Evolutionary conservation across 1,140 invertebrate genomes (phyloP), one percentile per base, ranked within the genome.

Genomic region (Choristoneura fumiferana): DNA sequence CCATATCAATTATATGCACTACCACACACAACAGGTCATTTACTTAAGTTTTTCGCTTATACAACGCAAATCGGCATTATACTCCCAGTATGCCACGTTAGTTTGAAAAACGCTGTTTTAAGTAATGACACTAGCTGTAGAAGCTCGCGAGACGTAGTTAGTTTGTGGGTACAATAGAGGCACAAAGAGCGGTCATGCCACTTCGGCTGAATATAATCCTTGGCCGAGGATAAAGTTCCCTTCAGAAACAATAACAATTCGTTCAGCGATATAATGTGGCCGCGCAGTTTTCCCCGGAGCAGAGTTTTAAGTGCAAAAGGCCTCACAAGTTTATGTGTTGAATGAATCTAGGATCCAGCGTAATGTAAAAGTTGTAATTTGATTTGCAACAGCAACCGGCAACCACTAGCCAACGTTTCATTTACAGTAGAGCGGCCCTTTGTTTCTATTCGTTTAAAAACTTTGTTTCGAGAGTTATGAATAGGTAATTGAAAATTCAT

Each of bases 331-430:
- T 76, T 76, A 71, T 73, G 68, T 69, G 69, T 67, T 65, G 71
- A 74, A 69, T 71, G 69, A 71, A 71, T 71, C 63, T 71, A 68
- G 63, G 45, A 71, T 60, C 58, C 54, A 35, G 38, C 57, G 65
- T 69, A 73, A 76, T 76, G 71, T 71, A 69, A 71, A 73, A 76
- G 73, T 76, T 76, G 68, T 76, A 70, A 76, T 76, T 76, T 76
- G 63, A 76, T 76, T 70, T 76, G 69, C 64, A 72, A 69, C 63
- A 54, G 58, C 60, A 65, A 69, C 69, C 65, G 58, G 58, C 60
- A 65, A 69, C 69, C 65, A 72, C 69, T 68, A 71, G 58, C 60
- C 37, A 53, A 67, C 67, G 67, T 69, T 69, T 65, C 61, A 67
- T 70, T 63, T 62, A 64, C 61, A 58, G 36, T 57, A 57, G 52